Conservation (phyloP, 2,888 invertebrate genomes). For the Lacanobia wlatinum region DNA sequence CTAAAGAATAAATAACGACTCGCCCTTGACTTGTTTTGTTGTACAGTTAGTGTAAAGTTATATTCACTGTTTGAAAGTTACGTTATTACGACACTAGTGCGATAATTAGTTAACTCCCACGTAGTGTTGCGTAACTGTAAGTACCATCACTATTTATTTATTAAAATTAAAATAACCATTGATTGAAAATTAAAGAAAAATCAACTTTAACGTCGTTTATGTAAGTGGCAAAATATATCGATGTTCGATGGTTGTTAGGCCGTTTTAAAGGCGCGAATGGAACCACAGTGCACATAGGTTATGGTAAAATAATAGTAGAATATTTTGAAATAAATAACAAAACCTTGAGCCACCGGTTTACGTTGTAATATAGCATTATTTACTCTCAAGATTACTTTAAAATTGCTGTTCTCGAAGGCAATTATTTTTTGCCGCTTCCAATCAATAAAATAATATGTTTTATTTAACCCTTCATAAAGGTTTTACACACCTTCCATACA, state of each 20-base stretch:
- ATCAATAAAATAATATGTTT: constrained; percentile 10
- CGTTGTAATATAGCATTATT: constrained; percentile 50
- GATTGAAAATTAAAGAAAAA: constrained; percentile 21
- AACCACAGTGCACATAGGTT: constrained; percentile 46
- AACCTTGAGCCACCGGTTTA: constrained; percentile 65
- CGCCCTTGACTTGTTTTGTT: constrained; percentile 49
- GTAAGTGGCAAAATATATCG: constrained; percentile 28
- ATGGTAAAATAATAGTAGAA: constrained; percentile 78
- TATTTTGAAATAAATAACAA: constrained; percentile 73
- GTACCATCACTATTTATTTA: constrained; percentile 68
- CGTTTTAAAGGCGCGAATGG: constrained; percentile 2
- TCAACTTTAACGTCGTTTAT: constrained; percentile 10
- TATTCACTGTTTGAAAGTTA: constrained; percentile 34
- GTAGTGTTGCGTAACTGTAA: constrained; percentile 66
- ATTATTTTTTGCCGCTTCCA: constrained; percentile 19
- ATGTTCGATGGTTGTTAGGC: constrained; percentile 16
- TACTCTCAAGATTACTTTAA: constrained; percentile 45
- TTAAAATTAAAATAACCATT: constrained; percentile 5
- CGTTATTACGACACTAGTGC: constrained; percentile 65
- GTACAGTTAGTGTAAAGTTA: constrained; percentile 36
- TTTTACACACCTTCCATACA: background rate
- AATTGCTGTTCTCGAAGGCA: constrained; percentile 34
- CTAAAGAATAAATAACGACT: constrained; percentile 32
- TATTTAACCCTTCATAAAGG: background rate
- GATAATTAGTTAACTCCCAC: constrained; percentile 70